These are phyloP conservation scores for Antheraea pernyi DNA, from an alignment of 1,140 invertebrate species.

Conservation along the genomic window DNA sequence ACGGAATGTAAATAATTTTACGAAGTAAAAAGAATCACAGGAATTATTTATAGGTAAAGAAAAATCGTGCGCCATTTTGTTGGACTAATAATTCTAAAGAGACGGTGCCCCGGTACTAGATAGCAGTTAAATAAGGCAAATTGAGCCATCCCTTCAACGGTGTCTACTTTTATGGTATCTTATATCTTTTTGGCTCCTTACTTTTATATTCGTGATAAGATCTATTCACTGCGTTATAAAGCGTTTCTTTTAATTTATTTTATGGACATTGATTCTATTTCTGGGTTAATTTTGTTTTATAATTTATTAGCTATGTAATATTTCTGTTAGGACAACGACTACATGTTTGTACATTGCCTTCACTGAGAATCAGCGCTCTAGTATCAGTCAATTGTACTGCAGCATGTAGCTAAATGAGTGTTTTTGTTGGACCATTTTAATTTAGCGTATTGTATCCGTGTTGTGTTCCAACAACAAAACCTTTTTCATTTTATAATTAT, in stretches of 20 bases:
- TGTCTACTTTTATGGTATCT: constrained; percentile 49
- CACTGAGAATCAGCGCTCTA: no score
- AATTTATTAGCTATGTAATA: no score
- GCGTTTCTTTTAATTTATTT: constrained; percentile 12
- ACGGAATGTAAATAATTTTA: not conserved
- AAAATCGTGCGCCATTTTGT: constrained; percentile 55
- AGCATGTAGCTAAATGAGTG: no score
- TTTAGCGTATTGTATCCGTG: no score
- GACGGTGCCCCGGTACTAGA: constrained; percentile 49
- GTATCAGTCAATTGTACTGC: no score
- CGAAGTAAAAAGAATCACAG: not conserved
- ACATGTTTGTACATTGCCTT: no score
- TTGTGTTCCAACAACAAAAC: no score
- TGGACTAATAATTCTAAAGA: constrained; percentile 59
- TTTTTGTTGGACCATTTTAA: no score
- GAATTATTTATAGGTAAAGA: constrained; percentile 29
- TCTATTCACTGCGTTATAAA: constrained; percentile 36
- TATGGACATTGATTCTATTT: constrained; percentile 1
- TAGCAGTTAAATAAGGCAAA: constrained; percentile 67
- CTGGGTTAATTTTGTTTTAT: not conserved
- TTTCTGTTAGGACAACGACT: no score
- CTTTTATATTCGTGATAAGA: constrained; percentile 41
- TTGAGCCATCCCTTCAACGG: constrained; percentile 50
- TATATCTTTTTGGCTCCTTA: constrained; percentile 48
- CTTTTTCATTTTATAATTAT: no score